Percentiles rank a stretch among this genome's conserved stretches.
These are phyloP conservation scores for Passer domesticus DNA, from an alignment of 2,113 vertebrate species.

Conservation along the genomic window DNA sequence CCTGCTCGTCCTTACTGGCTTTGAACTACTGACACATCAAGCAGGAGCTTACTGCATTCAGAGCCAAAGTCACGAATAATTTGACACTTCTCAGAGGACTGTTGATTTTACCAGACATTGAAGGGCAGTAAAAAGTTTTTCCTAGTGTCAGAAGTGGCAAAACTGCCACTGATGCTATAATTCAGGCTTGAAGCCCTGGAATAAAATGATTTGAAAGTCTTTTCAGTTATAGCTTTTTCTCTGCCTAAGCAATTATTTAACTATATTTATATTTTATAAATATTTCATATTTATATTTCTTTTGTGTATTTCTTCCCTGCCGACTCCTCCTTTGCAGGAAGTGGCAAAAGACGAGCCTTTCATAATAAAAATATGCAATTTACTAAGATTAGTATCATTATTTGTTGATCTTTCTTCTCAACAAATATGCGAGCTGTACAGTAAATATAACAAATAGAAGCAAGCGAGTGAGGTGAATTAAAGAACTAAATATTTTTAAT, in stretches of 20 bases:
- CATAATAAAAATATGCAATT: neutral
- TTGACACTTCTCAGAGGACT: conserved; percentile 21
- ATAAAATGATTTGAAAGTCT: neutral
- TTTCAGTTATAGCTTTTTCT: neutral
- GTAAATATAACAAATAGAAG: conserved; percentile 19
- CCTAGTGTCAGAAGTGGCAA: neutral
- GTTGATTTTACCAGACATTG: conserved; percentile 28
- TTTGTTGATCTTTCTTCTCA: conserved; percentile 19
- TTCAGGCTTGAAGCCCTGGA: neutral
- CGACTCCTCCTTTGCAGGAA: neutral
- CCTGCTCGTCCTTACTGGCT: neutral
- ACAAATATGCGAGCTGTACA: neutral
- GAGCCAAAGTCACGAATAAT: conserved; percentile 10
- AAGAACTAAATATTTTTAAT: conserved; percentile 60
- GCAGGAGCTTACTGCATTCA: neutral
- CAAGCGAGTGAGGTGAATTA: neutral
- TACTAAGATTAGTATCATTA: conserved; percentile 12
- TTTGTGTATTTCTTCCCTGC: conserved; percentile 25
- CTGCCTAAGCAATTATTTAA: conserved; percentile 3
- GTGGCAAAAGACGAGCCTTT: conserved; percentile 15
- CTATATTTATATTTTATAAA: conserved; percentile 38
- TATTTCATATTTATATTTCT: conserved; percentile 40
- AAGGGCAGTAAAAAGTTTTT: conserved; percentile 20
- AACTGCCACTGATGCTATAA: neutral
- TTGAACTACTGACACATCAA: conserved; percentile 43